Conservation (phyloP, 2,888 invertebrate species). For the Torymus aiolomorphi region DNA sequence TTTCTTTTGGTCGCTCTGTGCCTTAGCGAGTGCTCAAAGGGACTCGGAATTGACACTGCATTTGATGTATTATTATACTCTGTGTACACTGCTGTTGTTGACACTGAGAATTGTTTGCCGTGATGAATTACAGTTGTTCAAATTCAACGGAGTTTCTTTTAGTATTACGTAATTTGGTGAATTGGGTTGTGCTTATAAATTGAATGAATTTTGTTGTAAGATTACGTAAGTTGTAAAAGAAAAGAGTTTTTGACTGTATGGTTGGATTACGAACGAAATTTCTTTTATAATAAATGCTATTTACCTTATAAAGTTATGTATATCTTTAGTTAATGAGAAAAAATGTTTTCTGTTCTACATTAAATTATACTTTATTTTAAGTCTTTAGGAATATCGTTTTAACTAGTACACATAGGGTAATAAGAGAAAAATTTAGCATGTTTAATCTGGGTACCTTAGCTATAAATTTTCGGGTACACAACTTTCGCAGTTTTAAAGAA, state of each 20-base stretch:
- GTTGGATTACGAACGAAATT: too few relatives aligned
- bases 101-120: too few relatives aligned
- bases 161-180: too few relatives aligned
- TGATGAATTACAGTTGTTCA: too few relatives aligned
- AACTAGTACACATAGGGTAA: slow-evolving; percentile 1
- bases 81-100: not conserved
- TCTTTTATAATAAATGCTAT: too few relatives aligned
- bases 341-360: slow-evolving; percentile 1
- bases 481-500: slow-evolving; percentile 30
- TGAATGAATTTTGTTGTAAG: too few relatives aligned
- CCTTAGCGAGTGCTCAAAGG: not conserved
- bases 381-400: not conserved
- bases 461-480: slow-evolving; percentile 3
- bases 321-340: slow-evolving; percentile 9
- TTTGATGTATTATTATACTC: slow-evolving; percentile 8
- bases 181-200: too few relatives aligned
- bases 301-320: not conserved
- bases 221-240: too few relatives aligned
- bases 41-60: slow-evolving; percentile 2
- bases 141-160: too few relatives aligned
- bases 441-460: not conserved
- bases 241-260: too few relatives aligned
- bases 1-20: not conserved
- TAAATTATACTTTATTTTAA: slow-evolving; percentile 2
- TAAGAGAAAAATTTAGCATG: not conserved